These are phyloP conservation scores for Aurelia aurita DNA, from an alignment of 30 jellyfish, hydroid and myxozoan species.

Conservation along the genomic window DNA sequence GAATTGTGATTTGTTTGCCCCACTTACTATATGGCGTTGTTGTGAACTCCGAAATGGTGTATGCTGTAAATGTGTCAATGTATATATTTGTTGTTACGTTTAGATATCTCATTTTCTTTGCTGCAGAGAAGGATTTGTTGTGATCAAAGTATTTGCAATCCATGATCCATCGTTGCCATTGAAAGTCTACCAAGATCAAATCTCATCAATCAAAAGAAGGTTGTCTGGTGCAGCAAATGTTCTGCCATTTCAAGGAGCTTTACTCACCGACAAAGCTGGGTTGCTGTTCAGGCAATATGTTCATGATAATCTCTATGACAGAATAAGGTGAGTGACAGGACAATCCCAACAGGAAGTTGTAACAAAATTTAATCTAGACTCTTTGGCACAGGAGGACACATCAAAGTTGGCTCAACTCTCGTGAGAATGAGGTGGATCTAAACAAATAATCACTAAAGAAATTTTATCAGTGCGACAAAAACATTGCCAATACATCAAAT, in stretches of 20 bases:
- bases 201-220: conserved; percentile 25
- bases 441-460: too few species aligned
- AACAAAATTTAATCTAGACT: too few species aligned
- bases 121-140: conserved; percentile 91
- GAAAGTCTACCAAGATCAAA: conserved; percentile 78
- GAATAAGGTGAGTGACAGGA: conserved; percentile 72
- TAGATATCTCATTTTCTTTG: neutral
- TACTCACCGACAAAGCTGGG: conserved; percentile 92
- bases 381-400: too few species aligned
- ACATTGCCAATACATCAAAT: too few species aligned
- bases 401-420: too few species aligned
- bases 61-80: neutral
- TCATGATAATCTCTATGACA: conserved; percentile 91
- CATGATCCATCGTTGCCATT: conserved; percentile 96
- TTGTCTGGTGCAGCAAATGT: conserved; percentile 69
- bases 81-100: neutral
- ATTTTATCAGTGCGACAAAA: too few species aligned
- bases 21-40: neutral
- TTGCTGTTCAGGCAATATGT: conserved; percentile 86
- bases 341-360: too few species aligned
- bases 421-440: too few species aligned
- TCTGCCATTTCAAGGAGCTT: conserved; percentile 90
- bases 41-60: neutral
- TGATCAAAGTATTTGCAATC: conserved; percentile 90
- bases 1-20: too few species aligned